Evolutionary conservation across 1,140 invertebrate species (phyloP), one percentile per base, ranked within the genome.

Genomic region (Zophobas atratus): DNA sequence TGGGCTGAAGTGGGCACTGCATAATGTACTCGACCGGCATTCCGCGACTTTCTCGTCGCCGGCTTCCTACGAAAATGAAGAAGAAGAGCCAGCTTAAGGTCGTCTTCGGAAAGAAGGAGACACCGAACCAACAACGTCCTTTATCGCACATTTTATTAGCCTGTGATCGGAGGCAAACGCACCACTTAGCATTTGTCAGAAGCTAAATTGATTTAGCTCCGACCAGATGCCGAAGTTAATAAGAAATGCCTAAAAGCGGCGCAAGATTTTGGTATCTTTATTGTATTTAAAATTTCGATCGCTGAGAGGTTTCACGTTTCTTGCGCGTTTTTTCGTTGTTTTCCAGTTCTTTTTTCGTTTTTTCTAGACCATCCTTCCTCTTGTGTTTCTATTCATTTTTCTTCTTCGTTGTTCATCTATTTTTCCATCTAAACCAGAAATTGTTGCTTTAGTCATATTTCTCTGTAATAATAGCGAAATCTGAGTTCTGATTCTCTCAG

Each of bases 1-100:
- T 78, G 77, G 77, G 73, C 73, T 75, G 77, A 78, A 72, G 77
- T 78, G 77, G 77, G 77, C 77, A 56, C 77, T 60, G 73, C 48
- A 75, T 75, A 78, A 78, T 78, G 73, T 75, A 67, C 77, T 67
- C 60, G 60, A 43, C 73, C 41, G 55, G 76, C 75, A 70, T 67
- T 76, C 56, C 48, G 49, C 76, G 60, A 77, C 70, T 77, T 46
- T 70, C 75, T 57, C 75, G 67, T 77, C 36, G 49, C 43, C 60
- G 63, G 53, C 60, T 77, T 67, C 67, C 70, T 53, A 77, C 75
- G 43, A 48, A 71, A 70, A 49, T 76, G 41, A 76, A 39, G 35
- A 60, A 76, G 75, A 76, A 57, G 48, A 67, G 48, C 49, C 34
- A 53, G 70, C 48, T 67, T 48, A 63, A 49, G 35, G 32, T 49